Base-by-base conservation (phyloP, 2,113 vertebrate genomes). In the Dinomys branickii region DNA sequence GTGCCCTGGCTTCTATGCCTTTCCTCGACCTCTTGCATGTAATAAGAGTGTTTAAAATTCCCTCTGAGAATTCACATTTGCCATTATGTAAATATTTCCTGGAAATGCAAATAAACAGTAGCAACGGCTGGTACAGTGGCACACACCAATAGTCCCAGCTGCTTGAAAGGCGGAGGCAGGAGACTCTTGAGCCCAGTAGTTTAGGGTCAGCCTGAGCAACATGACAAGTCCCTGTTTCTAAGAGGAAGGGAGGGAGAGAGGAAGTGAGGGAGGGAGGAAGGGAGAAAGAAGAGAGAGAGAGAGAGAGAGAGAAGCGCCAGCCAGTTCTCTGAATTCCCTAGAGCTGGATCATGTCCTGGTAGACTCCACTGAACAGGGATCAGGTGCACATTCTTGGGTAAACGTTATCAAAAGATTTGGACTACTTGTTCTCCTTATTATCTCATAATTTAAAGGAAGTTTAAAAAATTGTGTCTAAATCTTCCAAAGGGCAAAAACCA, bases 1-100 rank as follows among this genome's bases (percentile, higher is more conserved):
- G 58, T 75, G 50, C 41, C 81, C 59, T 67, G 24, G 35, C 22
- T 33, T 44, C 61, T 78, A 24, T 7, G 5, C 33, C 14, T 91
- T 82, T 44, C 67, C 41, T 94, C 56, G 41, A 28, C 67, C 91
- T 82, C 59, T 93, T 91, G 85, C 26, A 20, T 77, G 4, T 85
- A 63, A 71, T 50, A 63, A 93, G 24, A 65, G 13, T 58, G 65
- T 82, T 91, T 93, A 94, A 82, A 52, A 85, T 93, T 58, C 56
- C 41, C 67, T 78, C 75, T 56, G 81, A 91, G n/a, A 85, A 61
- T 84, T 92, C 82, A 67, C 47, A 75, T 87, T 94, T 96, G 92
- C 63, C 22, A 52, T 26, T 82, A 54, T 58, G 20, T 69, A 61
- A 88, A 47, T 41, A 67, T 96, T 96, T 94, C 41, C 58, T 88